A percentile compares a stretch with the other conserved stretches of the same genome.
Conservation (phyloP, 2,113 vertebrate species). For the Myotis yumanensis region DNA sequence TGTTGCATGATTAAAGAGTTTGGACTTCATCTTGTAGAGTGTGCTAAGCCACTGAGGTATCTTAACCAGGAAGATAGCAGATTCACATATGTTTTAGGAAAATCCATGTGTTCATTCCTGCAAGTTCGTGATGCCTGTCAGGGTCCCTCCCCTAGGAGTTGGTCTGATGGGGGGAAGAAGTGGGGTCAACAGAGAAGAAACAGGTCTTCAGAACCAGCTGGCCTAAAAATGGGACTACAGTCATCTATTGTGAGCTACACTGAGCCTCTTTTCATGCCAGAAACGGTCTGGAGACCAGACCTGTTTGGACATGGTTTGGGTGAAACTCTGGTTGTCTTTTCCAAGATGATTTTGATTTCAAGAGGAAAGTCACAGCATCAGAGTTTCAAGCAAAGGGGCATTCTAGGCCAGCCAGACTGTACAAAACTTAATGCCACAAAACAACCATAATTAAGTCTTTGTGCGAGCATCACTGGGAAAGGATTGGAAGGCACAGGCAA, state of each 20-base stretch:
- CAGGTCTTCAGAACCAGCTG: conserved; percentile 23
- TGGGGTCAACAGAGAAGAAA: background rate
- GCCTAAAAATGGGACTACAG: conserved; percentile 49
- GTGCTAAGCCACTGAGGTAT: background rate
- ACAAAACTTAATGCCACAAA: background rate
- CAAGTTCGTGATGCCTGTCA: background rate
- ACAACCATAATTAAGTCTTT: background rate
- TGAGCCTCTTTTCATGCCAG: conserved; percentile 58
- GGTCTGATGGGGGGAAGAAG: background rate
- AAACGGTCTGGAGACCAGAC: conserved; percentile 8
- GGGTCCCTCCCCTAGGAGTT: background rate
- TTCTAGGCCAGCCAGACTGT: background rate
- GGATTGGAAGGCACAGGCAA: background rate
- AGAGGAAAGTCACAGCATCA: conserved; percentile 31
- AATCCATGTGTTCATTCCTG: background rate
- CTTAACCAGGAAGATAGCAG: background rate
- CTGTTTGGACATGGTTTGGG: background rate
- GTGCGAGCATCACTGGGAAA: background rate
- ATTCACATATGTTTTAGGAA: background rate
- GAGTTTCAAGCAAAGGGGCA: background rate
- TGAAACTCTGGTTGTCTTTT: conserved; percentile 57
- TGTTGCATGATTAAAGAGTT: background rate
- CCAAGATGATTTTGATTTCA: conserved; percentile 53
- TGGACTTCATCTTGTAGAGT: background rate
- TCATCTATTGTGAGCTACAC: conserved; percentile 39